phyloP scores from a whole-genome alignment of 2,888 invertebrate genomes.

The Phoronis australis region DNA sequence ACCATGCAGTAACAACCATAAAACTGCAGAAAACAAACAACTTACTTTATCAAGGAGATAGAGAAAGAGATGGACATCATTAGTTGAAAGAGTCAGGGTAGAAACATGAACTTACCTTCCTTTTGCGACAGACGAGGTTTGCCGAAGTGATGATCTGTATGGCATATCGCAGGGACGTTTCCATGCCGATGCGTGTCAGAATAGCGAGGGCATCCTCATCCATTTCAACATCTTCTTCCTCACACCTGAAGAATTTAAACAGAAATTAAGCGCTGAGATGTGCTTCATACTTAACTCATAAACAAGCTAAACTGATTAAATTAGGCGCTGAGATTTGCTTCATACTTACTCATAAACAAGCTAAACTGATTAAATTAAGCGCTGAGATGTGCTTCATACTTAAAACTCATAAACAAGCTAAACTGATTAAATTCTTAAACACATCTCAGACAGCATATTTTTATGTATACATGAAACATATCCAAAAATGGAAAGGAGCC shows the following conservation, averaged over 20 bases:
- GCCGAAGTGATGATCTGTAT: conserved; percentile 97
- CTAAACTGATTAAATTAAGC: too few species aligned
- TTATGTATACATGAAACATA: too few species aligned
- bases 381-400: too few species aligned
- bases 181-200: conserved; percentile 84
- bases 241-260: conserved; percentile 68
- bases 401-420: neutral
- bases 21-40: too few species aligned
- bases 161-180: conserved; percentile 91
- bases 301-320: neutral
- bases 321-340: too few species aligned
- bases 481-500: too few species aligned
- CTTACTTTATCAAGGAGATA: too few species aligned
- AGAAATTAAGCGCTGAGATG: too few species aligned
- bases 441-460: too few species aligned
- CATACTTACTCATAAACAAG: neutral
- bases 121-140: conserved; percentile 82
- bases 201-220: conserved; percentile 83
- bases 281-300: neutral
- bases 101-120: conserved; percentile 64
- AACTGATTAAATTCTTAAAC: too few species aligned
- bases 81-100: too few species aligned
- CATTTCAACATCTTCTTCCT: conserved; percentile 97
- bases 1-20: too few species aligned
- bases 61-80: neutral